Conservation (phyloP, 2,797 vertebrate genomes). For the Cetoscarus ocellatus region DNA sequence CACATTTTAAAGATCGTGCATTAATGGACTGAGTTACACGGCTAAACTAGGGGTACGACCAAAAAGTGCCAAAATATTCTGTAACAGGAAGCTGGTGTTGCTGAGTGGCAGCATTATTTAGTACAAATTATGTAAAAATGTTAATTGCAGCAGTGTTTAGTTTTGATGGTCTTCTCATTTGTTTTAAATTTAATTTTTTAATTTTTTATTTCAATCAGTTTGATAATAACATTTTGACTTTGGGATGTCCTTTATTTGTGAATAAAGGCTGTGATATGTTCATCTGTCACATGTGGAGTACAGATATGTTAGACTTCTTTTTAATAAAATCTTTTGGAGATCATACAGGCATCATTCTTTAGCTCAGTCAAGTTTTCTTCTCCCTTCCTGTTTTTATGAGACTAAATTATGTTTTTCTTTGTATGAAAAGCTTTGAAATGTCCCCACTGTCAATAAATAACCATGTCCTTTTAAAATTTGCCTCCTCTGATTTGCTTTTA, state of each 20-base stretch:
- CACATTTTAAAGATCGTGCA: too few species aligned
- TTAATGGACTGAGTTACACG: too few species aligned
- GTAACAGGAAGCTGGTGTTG: too few species aligned
- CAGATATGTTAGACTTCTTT: not conserved
- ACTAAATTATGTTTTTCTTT: not conserved
- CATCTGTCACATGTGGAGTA: not conserved
- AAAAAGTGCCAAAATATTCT: too few species aligned
- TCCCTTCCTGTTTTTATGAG: not conserved
- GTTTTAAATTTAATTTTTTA: too few species aligned
- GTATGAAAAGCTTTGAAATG: not conserved
- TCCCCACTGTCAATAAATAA: slow-evolving; percentile 1
- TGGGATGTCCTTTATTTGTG: too few species aligned
- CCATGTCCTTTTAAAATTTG: not conserved
- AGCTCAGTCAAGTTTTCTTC: not conserved
- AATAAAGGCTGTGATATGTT: not conserved
- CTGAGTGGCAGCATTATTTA: too few species aligned
- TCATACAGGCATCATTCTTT: not conserved
- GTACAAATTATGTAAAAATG: too few species aligned
- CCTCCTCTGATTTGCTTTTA: not conserved
- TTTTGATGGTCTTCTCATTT: too few species aligned
- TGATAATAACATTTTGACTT: too few species aligned
- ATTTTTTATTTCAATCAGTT: not conserved
- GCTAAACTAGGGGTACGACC: too few species aligned
- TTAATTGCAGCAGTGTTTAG: too few species aligned
- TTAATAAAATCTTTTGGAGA: not conserved